Evolutionary conservation across 1,140 invertebrate genomes (phyloP).

Genomic region (Zaprionus camerounensis): DNA sequence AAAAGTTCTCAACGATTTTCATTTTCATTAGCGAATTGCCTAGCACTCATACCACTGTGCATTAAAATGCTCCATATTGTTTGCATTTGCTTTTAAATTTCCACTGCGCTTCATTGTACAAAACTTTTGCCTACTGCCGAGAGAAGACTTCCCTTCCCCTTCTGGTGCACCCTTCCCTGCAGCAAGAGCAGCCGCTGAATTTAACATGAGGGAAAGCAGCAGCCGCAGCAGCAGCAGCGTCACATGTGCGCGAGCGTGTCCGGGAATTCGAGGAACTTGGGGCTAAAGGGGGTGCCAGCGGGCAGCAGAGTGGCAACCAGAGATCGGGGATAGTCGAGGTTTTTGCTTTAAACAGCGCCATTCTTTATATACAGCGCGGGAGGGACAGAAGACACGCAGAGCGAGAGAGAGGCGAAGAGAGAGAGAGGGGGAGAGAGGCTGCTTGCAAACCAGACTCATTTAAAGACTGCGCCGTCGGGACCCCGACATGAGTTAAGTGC

Average conservation of each 20-base stretch:
- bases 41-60: constrained; percentile 50
- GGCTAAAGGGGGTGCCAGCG: constrained; percentile 1
- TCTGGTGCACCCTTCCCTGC: constrained; percentile 5
- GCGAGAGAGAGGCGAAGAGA: neutral
- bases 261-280: constrained; percentile 20
- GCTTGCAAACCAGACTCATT: constrained; percentile 64
- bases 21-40: constrained; percentile 12
- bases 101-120: constrained; percentile 53
- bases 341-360: constrained; percentile 64
- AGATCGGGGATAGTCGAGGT: constrained; percentile 40
- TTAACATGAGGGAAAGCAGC: constrained; percentile 57
- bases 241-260: constrained; percentile 58
- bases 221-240: constrained; percentile 34
- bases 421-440: constrained; percentile 2
- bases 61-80: constrained; percentile 72
- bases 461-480: constrained; percentile 51
- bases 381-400: constrained; percentile 11
- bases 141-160: neutral
- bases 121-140: constrained; percentile 63
- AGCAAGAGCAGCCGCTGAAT: constrained; percentile 45
- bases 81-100: constrained; percentile 76
- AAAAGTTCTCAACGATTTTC: neutral
- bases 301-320: constrained; percentile 3
- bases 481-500: constrained; percentile 77
- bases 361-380: constrained; percentile 54